Percentiles rank a stretch among this genome's conserved stretches.
These are phyloP conservation scores for Andricus curvator DNA, from an alignment of 2,888 invertebrate genomes.

Conservation along the genomic window DNA sequence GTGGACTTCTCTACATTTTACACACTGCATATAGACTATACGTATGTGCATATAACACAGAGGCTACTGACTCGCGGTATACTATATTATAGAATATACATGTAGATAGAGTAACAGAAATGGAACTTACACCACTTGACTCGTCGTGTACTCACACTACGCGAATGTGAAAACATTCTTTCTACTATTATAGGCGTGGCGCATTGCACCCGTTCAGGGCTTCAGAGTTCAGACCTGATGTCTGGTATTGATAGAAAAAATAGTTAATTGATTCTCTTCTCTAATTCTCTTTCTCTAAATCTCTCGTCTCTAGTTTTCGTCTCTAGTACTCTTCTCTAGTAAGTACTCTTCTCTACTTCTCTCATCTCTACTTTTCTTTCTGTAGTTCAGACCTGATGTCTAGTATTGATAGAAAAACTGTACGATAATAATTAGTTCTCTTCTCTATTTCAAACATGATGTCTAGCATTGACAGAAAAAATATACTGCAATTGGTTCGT, in stretches of 20 bases:
- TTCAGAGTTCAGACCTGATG: not conserved
- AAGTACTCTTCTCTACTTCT: no score
- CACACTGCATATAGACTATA: no score
- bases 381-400: no score
- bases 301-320: no score
- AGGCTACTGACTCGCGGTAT: constrained; percentile 3
- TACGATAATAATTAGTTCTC: no score
- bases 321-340: no score
- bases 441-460: no score
- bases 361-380: no score
- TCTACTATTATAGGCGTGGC: constrained; percentile 8
- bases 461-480: no score
- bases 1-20: not conserved
- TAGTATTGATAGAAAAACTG: no score
- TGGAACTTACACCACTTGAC: constrained; percentile 24
- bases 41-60: not conserved
- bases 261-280: not conserved
- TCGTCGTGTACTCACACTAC: constrained; percentile 8
- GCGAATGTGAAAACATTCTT: constrained; percentile 30
- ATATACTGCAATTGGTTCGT: no score
- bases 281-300: no score
- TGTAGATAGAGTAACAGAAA: not conserved
- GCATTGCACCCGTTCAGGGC: constrained; percentile 19
- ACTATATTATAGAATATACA: not conserved
- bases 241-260: not conserved